Base-by-base conservation (phyloP, 2,888 invertebrate species). In the Himalopsyche tibetana region DNA sequence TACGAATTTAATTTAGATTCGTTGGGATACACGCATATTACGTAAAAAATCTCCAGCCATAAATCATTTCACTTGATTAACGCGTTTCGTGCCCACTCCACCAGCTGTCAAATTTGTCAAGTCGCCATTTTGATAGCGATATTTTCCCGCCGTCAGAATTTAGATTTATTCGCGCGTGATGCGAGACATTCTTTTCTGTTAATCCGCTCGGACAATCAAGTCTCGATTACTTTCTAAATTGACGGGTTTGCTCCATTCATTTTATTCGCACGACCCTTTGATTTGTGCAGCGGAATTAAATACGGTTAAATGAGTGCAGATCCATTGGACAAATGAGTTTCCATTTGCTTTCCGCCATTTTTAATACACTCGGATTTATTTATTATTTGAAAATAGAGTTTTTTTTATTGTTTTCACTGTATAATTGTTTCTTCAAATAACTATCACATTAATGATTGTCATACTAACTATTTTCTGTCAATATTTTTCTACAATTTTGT, bases 31-130 rank as follows among this genome's bases (percentile, higher is more conserved):
- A 74, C 38, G 36, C 36, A 74, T 38, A 74, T 74, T 74, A 74
- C 74, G 74, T 19, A 63, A 63, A 74, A 74, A 74, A 74, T 74
- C 19, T 12, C 74, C 51, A 12, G 15, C 28, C 15, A 36, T 74
- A 74, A 74, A 74, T 74, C 74, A 74, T 36, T 74, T 74, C 5
- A 74, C 38, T 74, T 74, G 74, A 74, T 74, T 74, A 74, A 74
- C 74, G 74, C 28, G 28, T 74, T 74, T 74, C 38, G 38, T 38
- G 38, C 74, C 74, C 74, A 74, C 74, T 15, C 74, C 36, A 36
- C 74, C 74, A 74, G 74, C 74, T 74, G 74, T 74, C 74, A 74
- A 74, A 74, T 74, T 74, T 74, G 74, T 74, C 74, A 74, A 74
- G 74, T 74, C 74, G 74, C 74, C 74, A 74, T 74, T 74, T 74